Percentiles rank a stretch among this genome's conserved stretches.
phyloP scores from a whole-genome alignment of 2,888 invertebrate species.

The Copidosoma aretas region DNA sequence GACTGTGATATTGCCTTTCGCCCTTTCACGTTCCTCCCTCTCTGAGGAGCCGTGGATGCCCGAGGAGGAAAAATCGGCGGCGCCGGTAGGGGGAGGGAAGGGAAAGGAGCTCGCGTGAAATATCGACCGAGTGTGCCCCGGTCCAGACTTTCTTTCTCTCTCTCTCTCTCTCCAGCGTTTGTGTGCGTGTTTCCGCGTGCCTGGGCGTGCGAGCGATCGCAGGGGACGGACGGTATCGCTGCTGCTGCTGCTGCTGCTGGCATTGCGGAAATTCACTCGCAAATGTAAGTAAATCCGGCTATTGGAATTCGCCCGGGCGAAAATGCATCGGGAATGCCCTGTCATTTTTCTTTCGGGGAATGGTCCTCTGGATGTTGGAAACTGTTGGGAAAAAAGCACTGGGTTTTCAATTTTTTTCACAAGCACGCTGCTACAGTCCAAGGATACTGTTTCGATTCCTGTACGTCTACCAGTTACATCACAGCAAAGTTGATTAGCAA shows the following conservation, averaged over 20 bases:
- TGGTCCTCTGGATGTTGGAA: too few relatives aligned
- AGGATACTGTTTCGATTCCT: too few relatives aligned
- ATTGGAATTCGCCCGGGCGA: neutral
- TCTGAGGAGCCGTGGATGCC: neutral
- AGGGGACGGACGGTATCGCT: neutral
- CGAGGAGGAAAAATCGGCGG: constrained; percentile 7
- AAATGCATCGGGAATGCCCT: too few relatives aligned
- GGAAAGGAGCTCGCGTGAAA: constrained; percentile 13
- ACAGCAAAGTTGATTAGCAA: too few relatives aligned
- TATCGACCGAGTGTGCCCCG: constrained; percentile 17
- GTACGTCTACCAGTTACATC: too few relatives aligned
- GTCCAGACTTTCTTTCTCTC: neutral
- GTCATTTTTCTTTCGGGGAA: too few relatives aligned
- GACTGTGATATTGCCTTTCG: constrained; percentile 57
- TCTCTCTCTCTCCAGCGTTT: neutral
- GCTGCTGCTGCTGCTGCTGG: neutral
- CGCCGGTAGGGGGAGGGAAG: neutral
- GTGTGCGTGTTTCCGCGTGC: constrained; percentile 18
- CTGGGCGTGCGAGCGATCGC: neutral
- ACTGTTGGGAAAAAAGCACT: too few relatives aligned
- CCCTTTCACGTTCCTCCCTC: constrained; percentile 13
- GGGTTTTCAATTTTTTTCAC: too few relatives aligned
- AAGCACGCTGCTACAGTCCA: too few relatives aligned
- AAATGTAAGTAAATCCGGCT: constrained; percentile 17
- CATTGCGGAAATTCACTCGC: constrained; percentile 19